Conservation (phyloP, 2,113 vertebrate species). For the Mus pahari region DNA sequence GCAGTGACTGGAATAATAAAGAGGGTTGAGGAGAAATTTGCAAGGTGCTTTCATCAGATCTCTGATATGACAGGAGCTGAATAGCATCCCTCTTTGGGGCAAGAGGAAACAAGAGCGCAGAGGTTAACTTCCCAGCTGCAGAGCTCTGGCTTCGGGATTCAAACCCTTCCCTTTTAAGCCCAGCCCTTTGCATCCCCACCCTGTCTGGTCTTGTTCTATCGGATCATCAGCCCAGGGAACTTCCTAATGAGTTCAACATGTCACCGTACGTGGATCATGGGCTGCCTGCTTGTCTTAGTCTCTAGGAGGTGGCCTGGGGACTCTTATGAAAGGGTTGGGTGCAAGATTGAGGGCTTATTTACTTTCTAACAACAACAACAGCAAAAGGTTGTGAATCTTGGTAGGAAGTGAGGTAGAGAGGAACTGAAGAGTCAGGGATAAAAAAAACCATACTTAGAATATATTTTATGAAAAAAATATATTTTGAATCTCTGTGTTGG, state of each 20-base stretch:
- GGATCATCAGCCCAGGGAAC: background rate
- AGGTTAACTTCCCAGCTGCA: background rate
- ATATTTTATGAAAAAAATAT: too few species aligned
- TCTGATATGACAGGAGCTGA: background rate
- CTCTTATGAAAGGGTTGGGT: too few species aligned
- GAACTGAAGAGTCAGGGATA: too few species aligned
- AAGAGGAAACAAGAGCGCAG: conserved; percentile 26
- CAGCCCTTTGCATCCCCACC: background rate
- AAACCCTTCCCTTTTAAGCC: background rate
- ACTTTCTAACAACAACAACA: too few species aligned
- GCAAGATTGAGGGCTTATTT: too few species aligned
- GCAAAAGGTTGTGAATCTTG: too few species aligned
- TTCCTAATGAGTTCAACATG: background rate
- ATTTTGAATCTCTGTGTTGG: background rate
- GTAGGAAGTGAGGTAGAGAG: too few species aligned
- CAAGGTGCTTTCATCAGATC: background rate
- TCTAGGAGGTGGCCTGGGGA: background rate
- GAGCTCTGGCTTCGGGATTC: background rate
- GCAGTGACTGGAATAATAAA: background rate
- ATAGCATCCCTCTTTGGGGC: background rate
- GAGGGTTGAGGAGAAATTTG: background rate
- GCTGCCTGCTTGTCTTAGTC: background rate
- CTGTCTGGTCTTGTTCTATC: background rate
- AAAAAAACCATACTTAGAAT: too few species aligned
- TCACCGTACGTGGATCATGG: background rate